Conservation (phyloP, 1,140 invertebrate genomes). For the Hylaeus anthracinus region DNA sequence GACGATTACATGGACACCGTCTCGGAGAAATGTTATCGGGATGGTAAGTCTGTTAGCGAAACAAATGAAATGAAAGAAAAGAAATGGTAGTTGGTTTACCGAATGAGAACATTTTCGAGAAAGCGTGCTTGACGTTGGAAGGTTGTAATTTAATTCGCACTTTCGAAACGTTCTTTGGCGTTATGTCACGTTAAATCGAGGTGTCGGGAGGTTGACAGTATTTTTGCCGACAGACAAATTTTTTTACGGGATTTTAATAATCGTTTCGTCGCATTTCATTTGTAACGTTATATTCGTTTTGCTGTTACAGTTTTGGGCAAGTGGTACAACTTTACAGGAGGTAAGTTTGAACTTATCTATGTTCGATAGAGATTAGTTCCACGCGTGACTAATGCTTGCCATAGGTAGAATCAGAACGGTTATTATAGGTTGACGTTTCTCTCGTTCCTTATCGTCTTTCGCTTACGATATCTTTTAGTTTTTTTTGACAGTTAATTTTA, state of each 20-base stretch:
- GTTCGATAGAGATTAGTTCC: too few relatives aligned
- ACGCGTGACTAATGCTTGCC: too few relatives aligned
- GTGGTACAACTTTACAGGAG: constrained; percentile 54
- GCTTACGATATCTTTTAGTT: too few relatives aligned
- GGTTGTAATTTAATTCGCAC: too few relatives aligned
- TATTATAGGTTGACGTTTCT: too few relatives aligned
- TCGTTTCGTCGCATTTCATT: neutral
- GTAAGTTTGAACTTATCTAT: constrained; percentile 35
- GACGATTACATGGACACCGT: neutral
- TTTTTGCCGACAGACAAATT: neutral
- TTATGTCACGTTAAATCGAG: neutral
- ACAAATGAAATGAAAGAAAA: too few relatives aligned
- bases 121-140: too few relatives aligned
- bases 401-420: too few relatives aligned
- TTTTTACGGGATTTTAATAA: neutral
- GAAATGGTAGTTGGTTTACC: too few relatives aligned
- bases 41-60: constrained; percentile 16
- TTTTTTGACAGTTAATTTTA: too few relatives aligned
- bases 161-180: neutral
- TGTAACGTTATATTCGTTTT: neutral
- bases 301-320: constrained; percentile 43
- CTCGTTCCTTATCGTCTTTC: too few relatives aligned
- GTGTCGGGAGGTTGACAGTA: neutral
- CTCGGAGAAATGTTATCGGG: neutral
- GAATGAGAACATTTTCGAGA: too few relatives aligned